phyloP scores from a whole-genome alignment of 2,888 invertebrate species.

The Schizaphis graminum region DNA sequence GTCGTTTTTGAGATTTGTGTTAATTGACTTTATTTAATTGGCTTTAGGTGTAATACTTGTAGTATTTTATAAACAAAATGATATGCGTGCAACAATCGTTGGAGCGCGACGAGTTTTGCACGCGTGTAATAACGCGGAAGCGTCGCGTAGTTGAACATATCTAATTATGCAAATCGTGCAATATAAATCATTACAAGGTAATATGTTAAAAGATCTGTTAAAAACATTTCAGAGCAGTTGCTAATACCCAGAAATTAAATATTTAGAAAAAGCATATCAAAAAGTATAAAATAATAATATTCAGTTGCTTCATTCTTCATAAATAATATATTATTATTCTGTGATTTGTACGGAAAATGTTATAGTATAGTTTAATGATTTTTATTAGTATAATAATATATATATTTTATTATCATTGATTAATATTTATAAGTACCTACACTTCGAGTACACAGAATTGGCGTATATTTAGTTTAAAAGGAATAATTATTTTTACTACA shows the following conservation, averaged over 20 bases:
- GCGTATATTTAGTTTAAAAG: neutral
- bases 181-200: neutral
- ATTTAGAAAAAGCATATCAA: neutral
- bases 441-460: neutral
- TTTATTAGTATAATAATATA: neutral
- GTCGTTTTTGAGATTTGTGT: neutral
- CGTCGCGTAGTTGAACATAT: neutral
- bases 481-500: neutral
- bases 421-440: neutral
- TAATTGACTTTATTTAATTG: neutral
- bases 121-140: neutral
- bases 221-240: neutral
- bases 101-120: neutral
- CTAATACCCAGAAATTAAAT: neutral
- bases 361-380: neutral
- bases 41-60: neutral
- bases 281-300: neutral
- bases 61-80: neutral
- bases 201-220: neutral
- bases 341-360: neutral
- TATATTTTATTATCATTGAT: neutral
- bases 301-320: neutral
- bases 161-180: neutral
- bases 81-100: neutral
- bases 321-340: neutral